Percentiles rank a stretch among this genome's conserved stretches.
Evolutionary conservation across 2,113 vertebrate genomes (phyloP).

Genomic region (Etheostoma cragini): DNA sequence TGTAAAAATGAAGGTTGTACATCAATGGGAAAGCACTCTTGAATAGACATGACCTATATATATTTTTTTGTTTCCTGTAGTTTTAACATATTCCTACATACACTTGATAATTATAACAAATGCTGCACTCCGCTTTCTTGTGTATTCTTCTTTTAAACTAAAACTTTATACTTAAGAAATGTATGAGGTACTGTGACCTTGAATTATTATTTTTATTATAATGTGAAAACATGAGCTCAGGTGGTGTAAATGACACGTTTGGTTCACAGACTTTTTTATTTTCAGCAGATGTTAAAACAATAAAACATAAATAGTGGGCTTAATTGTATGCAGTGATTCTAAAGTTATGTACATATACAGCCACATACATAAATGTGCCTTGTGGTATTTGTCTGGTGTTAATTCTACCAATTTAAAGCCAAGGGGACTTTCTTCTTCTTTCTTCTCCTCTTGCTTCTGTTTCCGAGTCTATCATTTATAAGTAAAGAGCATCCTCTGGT

Average conservation of each 20-base stretch:
- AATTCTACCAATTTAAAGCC: background rate
- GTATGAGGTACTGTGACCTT: too few species aligned
- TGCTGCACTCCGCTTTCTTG: too few species aligned
- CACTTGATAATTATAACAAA: background rate
- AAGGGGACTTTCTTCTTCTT: background rate
- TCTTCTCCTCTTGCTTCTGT: too few species aligned
- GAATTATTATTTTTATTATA: too few species aligned
- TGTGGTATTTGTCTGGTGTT: background rate
- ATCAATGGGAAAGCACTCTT: background rate
- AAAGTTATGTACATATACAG: background rate
- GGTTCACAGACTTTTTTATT: too few species aligned
- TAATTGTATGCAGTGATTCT: background rate
- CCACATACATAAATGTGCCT: background rate
- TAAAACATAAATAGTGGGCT: background rate
- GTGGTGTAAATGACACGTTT: background rate
- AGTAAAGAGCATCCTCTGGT: constrained; percentile 65
- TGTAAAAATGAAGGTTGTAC: background rate
- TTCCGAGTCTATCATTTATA: constrained; percentile 32
- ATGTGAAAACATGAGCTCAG: background rate
- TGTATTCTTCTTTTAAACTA: background rate
- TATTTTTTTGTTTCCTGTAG: background rate
- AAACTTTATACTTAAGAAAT: background rate
- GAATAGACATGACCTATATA: background rate
- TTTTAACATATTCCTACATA: background rate
- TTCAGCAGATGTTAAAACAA: background rate